Evolutionary conservation across 2,113 vertebrate species (phyloP), one percentile per base, ranked within the genome.

Genomic region (Euleptes europaea): DNA sequence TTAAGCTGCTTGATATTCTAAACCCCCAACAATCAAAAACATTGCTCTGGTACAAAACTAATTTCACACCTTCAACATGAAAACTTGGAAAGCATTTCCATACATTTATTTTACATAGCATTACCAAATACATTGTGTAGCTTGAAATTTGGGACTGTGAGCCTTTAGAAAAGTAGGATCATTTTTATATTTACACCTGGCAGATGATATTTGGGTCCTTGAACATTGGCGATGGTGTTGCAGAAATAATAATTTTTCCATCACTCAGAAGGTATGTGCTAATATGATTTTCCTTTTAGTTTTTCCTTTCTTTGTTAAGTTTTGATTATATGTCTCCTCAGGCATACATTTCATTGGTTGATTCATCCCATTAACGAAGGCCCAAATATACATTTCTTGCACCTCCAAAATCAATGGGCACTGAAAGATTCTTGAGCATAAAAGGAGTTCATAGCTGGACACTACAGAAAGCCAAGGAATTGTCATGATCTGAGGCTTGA

Each of bases 31-130:
- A 91, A 92, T 81, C 13, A 66, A 91, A 95, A 90, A 51, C 80
- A 89, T 0, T 57, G 0, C 74, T 89, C 79, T 49, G 85, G 17
- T 89, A 87, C 49, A 92, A 83, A 94, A 93, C 81, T 92, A 93
- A 95, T 95, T 95, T 96, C 94, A 93, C 89, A 95, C 92, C 83
- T 94, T 86, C 79, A 89, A 71, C 42, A 78, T 75, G 91, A 91
- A 91, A 93, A 87, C 73, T 49, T 87, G 71, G 78, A 87, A 84
- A 87, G 80, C 38, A 21, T 90, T 91, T 89, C 93, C 78, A 92
- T 86, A 83, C 72, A 86, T 92, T 93, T 95, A 88, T 93, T 95
- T 94, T 93, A 90, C 26, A 93, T 91, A 94, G 91, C 89, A 91
- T 87, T 74, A 76, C 86, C 89, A 93, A 93, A 92, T 88, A 88